Percentiles rank a stretch among this genome's conserved stretches.
These are phyloP conservation scores for Hirtodrosophila confusa DNA, from an alignment of 2,888 invertebrate genomes.

Conservation along the genomic window DNA sequence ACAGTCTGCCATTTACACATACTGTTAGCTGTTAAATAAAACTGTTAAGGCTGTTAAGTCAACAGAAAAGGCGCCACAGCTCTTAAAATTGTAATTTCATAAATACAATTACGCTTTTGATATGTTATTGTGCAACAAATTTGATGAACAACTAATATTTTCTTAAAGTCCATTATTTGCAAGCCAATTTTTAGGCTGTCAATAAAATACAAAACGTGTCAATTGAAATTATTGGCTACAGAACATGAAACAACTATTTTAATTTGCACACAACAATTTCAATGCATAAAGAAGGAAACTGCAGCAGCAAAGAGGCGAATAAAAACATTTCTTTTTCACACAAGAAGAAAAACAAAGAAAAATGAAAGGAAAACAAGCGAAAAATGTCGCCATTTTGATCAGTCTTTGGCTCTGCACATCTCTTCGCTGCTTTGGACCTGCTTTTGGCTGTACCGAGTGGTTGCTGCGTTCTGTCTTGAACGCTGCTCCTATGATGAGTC, in stretches of 20 bases:
- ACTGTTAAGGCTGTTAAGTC: no score
- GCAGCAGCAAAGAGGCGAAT: conserved; percentile 31
- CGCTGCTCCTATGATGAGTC: conserved; percentile 51
- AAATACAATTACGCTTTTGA: no score
- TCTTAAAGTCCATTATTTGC: not conserved
- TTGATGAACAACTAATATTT: no score
- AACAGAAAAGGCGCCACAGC: no score
- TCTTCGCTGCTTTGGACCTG: conserved; percentile 2
- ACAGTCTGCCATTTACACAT: no score
- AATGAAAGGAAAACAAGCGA: conserved; percentile 34
- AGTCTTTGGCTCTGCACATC: conserved; percentile 25
- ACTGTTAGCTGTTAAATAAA: no score
- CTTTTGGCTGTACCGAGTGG: conserved; percentile 7
- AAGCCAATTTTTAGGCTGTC: conserved; percentile 11
- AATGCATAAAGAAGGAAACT: conserved; percentile 38
- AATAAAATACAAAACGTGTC: conserved; percentile 18
- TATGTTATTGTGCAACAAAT: no score
- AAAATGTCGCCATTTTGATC: conserved; percentile 64
- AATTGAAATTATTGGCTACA: conserved; percentile 32
- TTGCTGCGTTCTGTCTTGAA: conserved; percentile 5
- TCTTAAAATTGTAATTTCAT: no score
- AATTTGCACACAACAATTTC: conserved; percentile 52
- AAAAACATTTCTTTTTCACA: conserved; percentile 25
- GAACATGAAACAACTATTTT: conserved; percentile 58
- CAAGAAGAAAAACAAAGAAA: conserved; percentile 10